Evolutionary conservation across 1,140 invertebrate genomes (phyloP), one percentile per base, ranked within the genome.

Genomic region (Drosophila watanabei): DNA sequence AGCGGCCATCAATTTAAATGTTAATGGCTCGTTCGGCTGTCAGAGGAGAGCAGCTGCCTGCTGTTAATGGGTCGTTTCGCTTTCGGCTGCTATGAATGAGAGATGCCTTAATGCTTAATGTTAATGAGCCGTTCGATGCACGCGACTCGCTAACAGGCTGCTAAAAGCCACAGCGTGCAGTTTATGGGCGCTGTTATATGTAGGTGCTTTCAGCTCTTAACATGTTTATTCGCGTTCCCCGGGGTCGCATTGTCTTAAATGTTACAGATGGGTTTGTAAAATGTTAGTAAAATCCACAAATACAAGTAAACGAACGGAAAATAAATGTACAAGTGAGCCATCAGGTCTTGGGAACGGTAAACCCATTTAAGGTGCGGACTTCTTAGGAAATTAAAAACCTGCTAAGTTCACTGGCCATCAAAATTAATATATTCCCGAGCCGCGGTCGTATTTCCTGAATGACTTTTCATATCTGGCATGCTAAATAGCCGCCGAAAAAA

Each of bases 51-150:
- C 65, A 54, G 56, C 60, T 57, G 64, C 39, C 48, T 75, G 75
- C 82, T 85, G 82, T 85, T 81, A 85, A 85, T 86, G 82, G 71
- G 65, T 80, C 81, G 81, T 84, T 84, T 84, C 65, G 70, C 66
- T 63, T 68, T 84, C 81, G 72, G 62, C 82, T 68, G 77, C 81
- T 51, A 81, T 86, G 82, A 86, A 85, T 84, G 60, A 73, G 73
- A 79, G 32, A 58, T 59, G 41, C 24, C 3, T 24, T 66, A 83
- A 79, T 80, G 82, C 11, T 81, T 66, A 81, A 86, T 86, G 82
- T 86, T 86, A 85, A 86, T 86, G 82, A 73, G 82, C 37, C 81
- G 81, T 79, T 83, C 80, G 59, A 65, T 70, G 79, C 79, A 52
- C 73, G 24, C 24, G 24, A 24, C 24, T 24, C 24, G 24, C 24